Evolutionary conservation across 2,888 invertebrate genomes (phyloP).

Genomic region (Stenichneumon culpator): DNA sequence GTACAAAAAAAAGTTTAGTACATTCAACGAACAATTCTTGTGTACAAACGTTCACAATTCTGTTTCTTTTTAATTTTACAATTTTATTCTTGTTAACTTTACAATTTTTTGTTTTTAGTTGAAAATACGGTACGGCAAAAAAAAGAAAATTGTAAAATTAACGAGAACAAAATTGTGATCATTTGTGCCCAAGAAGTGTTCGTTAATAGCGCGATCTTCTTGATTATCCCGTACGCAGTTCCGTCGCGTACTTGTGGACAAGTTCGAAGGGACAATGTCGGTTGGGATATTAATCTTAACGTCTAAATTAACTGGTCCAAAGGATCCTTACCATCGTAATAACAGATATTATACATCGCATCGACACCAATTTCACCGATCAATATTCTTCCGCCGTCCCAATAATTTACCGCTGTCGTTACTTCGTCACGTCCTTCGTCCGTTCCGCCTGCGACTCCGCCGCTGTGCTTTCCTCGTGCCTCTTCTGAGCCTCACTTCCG

Average conservation of each 20-base stretch:
- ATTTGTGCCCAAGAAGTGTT: too few relatives aligned
- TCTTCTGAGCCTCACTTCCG: slow-evolving; percentile 55
- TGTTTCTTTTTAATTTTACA: neutral
- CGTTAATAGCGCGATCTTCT: too few relatives aligned
- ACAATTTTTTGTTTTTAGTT: too few relatives aligned
- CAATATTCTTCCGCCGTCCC: slow-evolving; percentile 13
- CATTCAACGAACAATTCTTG: too few relatives aligned
- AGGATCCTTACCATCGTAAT: slow-evolving; percentile 56
- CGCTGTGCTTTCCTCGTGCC: slow-evolving; percentile 37
- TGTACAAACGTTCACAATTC: too few relatives aligned
- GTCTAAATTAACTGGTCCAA: slow-evolving; percentile 62
- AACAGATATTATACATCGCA: slow-evolving; percentile 52
- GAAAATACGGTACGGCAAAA: too few relatives aligned
- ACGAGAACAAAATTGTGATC: too few relatives aligned
- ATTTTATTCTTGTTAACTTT: too few relatives aligned
- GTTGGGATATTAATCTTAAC: slow-evolving; percentile 51
- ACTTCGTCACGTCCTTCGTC: slow-evolving; percentile 57
- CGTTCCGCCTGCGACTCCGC: slow-evolving; percentile 22
- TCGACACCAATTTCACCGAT: slow-evolving; percentile 37
- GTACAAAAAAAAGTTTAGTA: too few relatives aligned
- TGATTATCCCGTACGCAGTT: too few relatives aligned
- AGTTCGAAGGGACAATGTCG: slow-evolving; percentile 38
- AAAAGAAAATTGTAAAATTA: too few relatives aligned
- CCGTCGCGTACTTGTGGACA: slow-evolving; percentile 7
- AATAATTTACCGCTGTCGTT: slow-evolving; percentile 22